Base-by-base conservation (phyloP, 1,140 invertebrate species). In the Sweltsa coloradensis region DNA sequence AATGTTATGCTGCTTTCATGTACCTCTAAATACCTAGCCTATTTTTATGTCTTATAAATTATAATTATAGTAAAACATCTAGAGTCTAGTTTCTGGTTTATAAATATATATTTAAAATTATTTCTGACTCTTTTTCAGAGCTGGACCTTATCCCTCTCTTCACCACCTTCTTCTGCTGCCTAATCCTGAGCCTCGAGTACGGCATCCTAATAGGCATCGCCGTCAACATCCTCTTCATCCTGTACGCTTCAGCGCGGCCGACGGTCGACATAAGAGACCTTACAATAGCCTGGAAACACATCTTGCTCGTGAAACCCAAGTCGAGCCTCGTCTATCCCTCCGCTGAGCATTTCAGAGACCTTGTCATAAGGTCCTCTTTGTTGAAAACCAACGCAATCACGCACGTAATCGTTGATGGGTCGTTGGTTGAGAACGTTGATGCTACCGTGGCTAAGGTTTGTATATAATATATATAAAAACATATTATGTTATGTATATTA, bases 191-290 rank as follows among this genome's bases (percentile, higher is more conserved):
- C 49, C 59, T 83, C n/a, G 79, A 86, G 62, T 81, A 77, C 60
- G 84, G 84, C 13, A 84, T 87, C 58, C 57, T 84, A 3, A 68
- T 78, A 49, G 84, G 83, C 3, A 78, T 83, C 43, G 67, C 59
- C 4, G 61, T 77, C 14, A 83, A 82, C 57, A 54, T 86, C 13
- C 50, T 79, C 2, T 70, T 83, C 47, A 59, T 86, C 29, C 61
- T 87, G 19, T 83, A 83, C 58, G 68, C 73, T 25, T 69, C 74
- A 41, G 78, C 82, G 0, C 64, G 78, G 51, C 82, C 83, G 1
- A 66, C 66, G 16, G 58, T 82, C 18, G 37, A 58, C 25, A 63
- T 74, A 21, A 62, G 69, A 31, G 55, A 53, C 53, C 27, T 55
- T 9, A 53, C 41, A 29, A 60, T 70, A 71, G 56, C 58, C 65